phyloP scores from a whole-genome alignment of 1,140 invertebrate species.

The Amphibalanus amphitrite region DNA sequence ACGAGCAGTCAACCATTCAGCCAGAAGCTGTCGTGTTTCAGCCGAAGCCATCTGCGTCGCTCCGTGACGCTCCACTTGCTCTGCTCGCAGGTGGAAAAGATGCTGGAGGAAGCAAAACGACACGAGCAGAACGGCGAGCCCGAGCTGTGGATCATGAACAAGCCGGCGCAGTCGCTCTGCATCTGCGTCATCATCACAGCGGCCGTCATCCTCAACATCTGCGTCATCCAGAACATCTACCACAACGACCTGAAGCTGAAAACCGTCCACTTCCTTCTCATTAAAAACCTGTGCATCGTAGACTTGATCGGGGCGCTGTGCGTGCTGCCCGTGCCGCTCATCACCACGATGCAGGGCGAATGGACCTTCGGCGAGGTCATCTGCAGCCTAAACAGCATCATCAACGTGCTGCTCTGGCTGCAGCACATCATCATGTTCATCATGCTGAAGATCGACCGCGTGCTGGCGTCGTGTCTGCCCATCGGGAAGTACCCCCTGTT shows the following conservation, averaged over 20 bases:
- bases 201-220: conserved; percentile 20
- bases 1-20: too few relatives aligned
- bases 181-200: conserved; percentile 17
- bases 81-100: neutral
- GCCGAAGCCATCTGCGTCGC: too few relatives aligned
- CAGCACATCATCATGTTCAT: conserved; percentile 22
- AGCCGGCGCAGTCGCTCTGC: conserved; percentile 7
- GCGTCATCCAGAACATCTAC: conserved; percentile 22
- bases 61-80: too few relatives aligned
- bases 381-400: conserved; percentile 20
- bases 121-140: neutral
- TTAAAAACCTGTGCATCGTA: conserved; percentile 23
- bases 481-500: conserved; percentile 19
- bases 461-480: conserved; percentile 23
- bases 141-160: conserved; percentile 5
- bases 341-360: conserved; percentile 18
- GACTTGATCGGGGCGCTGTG: conserved; percentile 22
- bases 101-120: neutral
- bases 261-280: conserved; percentile 24
- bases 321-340: conserved; percentile 22
- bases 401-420: conserved; percentile 23
- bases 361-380: conserved; percentile 20
- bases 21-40: too few relatives aligned
- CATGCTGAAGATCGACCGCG: conserved; percentile 22
- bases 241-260: conserved; percentile 22